phyloP scores from a whole-genome alignment of 2,888 invertebrate genomes.

The Timema cristinae region DNA sequence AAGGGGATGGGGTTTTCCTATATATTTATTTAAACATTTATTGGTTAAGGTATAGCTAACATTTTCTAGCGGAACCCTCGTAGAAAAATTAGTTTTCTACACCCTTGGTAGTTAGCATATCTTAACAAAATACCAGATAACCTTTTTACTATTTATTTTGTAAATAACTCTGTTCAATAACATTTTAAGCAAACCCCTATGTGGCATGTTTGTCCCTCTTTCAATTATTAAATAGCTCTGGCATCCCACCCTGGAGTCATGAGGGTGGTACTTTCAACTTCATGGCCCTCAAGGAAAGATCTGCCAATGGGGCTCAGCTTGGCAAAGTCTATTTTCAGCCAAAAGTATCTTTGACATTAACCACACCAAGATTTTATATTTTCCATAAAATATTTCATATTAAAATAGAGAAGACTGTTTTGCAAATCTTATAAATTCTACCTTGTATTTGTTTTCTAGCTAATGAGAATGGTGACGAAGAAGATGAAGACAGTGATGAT shows the following conservation, averaged over 20 bases:
- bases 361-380: background rate
- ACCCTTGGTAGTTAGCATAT: no score
- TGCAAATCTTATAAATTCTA: background rate
- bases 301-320: background rate
- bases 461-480: constrained; percentile 51
- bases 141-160: no score
- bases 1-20: no score
- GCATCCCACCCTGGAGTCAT: background rate
- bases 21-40: no score
- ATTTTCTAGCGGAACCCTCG: no score
- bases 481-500: constrained; percentile 62
- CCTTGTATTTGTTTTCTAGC: constrained; percentile 34
- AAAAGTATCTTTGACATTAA: background rate
- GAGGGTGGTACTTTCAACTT: background rate
- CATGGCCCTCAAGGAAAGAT: background rate
- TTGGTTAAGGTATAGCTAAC: no score
- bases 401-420: background rate
- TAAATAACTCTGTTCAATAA: no score
- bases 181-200: no score
- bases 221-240: no score
- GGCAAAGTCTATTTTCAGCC: background rate
- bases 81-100: no score
- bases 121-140: no score
- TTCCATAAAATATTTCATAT: background rate
- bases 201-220: no score